Conservation (phyloP, 2,113 vertebrate genomes). For the Callionymus lyra region DNA sequence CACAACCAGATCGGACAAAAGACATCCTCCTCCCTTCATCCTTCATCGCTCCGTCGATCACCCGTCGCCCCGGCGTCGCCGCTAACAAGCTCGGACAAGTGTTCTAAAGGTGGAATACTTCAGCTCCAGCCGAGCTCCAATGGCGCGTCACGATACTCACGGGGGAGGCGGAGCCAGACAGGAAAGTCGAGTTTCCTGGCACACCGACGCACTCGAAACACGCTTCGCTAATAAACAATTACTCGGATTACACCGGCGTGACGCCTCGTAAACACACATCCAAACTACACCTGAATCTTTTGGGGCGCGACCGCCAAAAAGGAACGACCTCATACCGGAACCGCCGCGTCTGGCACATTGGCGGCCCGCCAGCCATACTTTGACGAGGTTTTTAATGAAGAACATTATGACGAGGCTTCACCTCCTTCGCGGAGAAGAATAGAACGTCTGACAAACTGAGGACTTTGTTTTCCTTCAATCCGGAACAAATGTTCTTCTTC, state of each 20-base stretch:
- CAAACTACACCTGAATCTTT: slow-evolving; percentile 52
- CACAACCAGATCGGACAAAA: slow-evolving; percentile 45
- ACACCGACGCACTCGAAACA: slow-evolving; percentile 39
- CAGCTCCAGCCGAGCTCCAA: slow-evolving; percentile 44
- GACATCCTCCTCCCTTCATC: not conserved
- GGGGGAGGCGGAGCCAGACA: slow-evolving; percentile 41
- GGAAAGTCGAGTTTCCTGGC: slow-evolving; percentile 55
- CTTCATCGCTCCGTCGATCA: slow-evolving; percentile 3
- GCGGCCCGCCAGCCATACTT: slow-evolving; percentile 8
- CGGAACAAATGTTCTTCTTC: slow-evolving; percentile 31
- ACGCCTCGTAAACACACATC: slow-evolving; percentile 46
- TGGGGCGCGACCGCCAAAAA: slow-evolving; percentile 26
- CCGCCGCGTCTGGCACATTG: slow-evolving; percentile 27
- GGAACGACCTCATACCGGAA: slow-evolving; percentile 41
- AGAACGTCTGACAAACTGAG: slow-evolving; percentile 17
- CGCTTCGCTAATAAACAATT: slow-evolving; percentile 54
- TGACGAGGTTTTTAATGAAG: slow-evolving; percentile 8
- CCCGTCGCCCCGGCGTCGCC: not conserved
- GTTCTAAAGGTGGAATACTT: slow-evolving; percentile 51
- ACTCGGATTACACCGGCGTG: slow-evolving; percentile 49
- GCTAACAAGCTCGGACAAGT: slow-evolving; percentile 10
- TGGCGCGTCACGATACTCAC: slow-evolving; percentile 41
- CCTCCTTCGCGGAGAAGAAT: too few relatives aligned
- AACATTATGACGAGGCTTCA: too few relatives aligned
- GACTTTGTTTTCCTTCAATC: slow-evolving; percentile 20